Evolutionary conservation across 1,140 invertebrate species (phyloP).

Genomic region (Euglossa dilemma): DNA sequence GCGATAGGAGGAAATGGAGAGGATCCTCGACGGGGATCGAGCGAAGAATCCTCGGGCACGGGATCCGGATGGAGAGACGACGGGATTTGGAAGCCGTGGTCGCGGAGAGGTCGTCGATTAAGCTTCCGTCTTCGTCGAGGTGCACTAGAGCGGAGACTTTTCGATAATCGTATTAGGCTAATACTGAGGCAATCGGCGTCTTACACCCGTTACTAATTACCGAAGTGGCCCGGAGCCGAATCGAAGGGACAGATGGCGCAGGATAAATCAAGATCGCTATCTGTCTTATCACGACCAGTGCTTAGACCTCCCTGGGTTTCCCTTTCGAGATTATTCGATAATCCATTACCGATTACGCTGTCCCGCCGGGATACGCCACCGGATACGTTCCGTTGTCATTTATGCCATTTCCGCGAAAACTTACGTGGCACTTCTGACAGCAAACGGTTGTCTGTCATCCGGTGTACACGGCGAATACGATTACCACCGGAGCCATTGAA

Average conservation of each 20-base stretch:
- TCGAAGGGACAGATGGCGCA: constrained; percentile 31
- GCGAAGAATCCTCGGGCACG: not conserved
- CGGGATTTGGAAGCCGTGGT: not conserved
- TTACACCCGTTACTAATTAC: constrained; percentile 34
- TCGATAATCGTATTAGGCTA: constrained; percentile 12
- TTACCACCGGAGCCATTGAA: too few relatives aligned
- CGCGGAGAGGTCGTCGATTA: not conserved
- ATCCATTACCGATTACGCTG: constrained; percentile 28
- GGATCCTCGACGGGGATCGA: too few relatives aligned
- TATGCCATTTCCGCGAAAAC: not conserved
- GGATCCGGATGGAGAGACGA: not conserved
- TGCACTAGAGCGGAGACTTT: not conserved
- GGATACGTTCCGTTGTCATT: not conserved
- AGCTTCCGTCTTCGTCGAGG: too few relatives aligned
- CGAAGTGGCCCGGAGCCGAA: constrained; percentile 23
- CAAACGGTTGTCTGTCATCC: not conserved
- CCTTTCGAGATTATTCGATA: constrained; percentile 48
- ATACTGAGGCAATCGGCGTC: constrained; percentile 5
- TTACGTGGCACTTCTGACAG: not conserved
- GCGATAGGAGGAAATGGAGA: too few relatives aligned
- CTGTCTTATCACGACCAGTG: constrained; percentile 59
- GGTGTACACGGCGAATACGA: too few relatives aligned
- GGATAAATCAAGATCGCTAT: constrained; percentile 68
- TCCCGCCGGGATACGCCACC: not conserved
- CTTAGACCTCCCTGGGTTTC: constrained; percentile 39